Conservation (phyloP, 2,888 invertebrate species). For the Furcula furcula region DNA sequence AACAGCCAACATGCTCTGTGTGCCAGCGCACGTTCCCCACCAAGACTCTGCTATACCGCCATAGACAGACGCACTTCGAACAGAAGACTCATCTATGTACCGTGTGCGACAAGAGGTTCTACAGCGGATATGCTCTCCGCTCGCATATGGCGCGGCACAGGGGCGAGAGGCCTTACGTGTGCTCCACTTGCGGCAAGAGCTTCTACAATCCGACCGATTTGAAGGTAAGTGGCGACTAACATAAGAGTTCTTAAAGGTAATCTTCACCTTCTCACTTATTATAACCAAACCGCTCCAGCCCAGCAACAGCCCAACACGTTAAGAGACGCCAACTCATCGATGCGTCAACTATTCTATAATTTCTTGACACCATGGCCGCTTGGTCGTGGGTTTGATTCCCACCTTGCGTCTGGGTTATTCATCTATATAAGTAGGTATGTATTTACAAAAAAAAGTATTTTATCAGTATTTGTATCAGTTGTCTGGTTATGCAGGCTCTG, state of each 20-base stretch:
- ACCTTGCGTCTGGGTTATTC: too few species aligned
- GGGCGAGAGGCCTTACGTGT: constrained; percentile 78
- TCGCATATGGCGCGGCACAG: constrained; percentile 77
- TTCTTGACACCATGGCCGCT: too few species aligned
- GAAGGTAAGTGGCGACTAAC: constrained; percentile 61
- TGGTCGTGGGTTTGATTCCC: too few species aligned
- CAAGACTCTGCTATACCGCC: constrained; percentile 83
- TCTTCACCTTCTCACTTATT: too few species aligned
- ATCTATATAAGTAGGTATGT: neutral
- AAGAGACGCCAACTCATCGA: too few species aligned
- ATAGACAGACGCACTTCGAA: constrained; percentile 83
- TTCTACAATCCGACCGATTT: constrained; percentile 82
- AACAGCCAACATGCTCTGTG: constrained; percentile 82
- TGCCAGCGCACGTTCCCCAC: constrained; percentile 82
- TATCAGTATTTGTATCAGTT: too few species aligned
- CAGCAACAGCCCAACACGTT: too few species aligned
- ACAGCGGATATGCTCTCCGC: constrained; percentile 72
- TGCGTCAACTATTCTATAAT: too few species aligned
- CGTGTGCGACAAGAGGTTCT: constrained; percentile 76
- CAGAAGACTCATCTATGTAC: constrained; percentile 75
- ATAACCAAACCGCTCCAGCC: too few species aligned
- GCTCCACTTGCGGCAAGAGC: constrained; percentile 80
- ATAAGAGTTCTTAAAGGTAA: too few species aligned
- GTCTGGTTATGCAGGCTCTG: too few species aligned
- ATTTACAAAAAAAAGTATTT: too few species aligned